Evolutionary conservation across 2,797 vertebrate genomes (phyloP).

Genomic region (Rousettus madagascariensis): DNA sequence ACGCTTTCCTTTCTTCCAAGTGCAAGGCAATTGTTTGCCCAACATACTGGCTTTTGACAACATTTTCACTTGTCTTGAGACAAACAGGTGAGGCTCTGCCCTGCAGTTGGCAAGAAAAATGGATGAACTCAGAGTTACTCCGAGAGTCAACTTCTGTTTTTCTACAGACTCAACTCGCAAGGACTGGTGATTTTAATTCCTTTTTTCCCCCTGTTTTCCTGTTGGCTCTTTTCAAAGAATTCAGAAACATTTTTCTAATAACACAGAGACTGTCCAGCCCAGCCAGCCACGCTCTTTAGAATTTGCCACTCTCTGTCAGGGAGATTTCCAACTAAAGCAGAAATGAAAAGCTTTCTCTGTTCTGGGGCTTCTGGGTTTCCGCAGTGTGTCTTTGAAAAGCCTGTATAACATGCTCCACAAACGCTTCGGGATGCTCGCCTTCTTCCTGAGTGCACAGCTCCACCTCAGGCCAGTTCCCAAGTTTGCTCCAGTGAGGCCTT

Average conservation of each 20-base stretch:
- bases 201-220: not conserved
- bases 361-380: not conserved
- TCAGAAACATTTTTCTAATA: not conserved
- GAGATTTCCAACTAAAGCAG: not conserved
- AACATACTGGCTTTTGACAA: not conserved
- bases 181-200: not conserved
- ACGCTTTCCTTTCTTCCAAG: not conserved
- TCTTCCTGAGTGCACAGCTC: not conserved
- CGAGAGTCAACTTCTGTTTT: not conserved
- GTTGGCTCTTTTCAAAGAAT: not conserved
- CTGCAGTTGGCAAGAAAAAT: not conserved
- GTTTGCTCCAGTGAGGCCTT: not conserved
- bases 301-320: not conserved
- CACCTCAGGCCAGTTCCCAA: not conserved
- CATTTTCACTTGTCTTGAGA: not conserved
- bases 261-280: not conserved
- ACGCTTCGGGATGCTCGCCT: fast-evolving
- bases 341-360: not conserved
- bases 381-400: not conserved
- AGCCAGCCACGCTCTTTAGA: not conserved
- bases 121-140: not conserved
- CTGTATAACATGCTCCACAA: not conserved
- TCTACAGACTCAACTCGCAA: not conserved
- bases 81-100: not conserved
- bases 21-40: not conserved